Base-by-base conservation (phyloP, 2,888 invertebrate genomes). In the Conus canariensis region DNA sequence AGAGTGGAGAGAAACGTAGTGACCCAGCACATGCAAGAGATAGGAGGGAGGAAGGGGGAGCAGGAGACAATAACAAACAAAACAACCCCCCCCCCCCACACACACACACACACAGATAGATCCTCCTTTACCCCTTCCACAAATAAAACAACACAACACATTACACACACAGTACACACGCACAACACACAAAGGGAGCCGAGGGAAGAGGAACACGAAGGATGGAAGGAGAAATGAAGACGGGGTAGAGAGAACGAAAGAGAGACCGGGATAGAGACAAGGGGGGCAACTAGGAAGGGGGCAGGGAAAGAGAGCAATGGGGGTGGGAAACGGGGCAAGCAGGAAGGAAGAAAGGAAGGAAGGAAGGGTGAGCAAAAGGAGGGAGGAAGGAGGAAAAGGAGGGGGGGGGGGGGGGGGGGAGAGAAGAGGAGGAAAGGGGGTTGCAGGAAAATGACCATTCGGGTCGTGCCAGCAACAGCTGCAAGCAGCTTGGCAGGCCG, bases 401-500 rank as follows among this genome's bases (percentile, higher is more conserved):
- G 56, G 70, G 58, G 58, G n/a, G n/a, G 59, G 59, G 25, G 60
- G 59, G 58, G 14, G 77, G 59, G 30, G 56, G 77, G 59, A 25
- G 5, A 22, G 30, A 2, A 2, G 30, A 25, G 77, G 25, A 74
- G 58, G n/a, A 59, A 59, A 8, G 67, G 64, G 9, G 82, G 58
- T 82, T 19, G 67, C 64, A 56, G 45, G 82, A 64, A 70, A 89
- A 67, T 82, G 89, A 85, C 82, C 82, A 45, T 56, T 30, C 30
- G 45, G 89, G 70, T 56, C 88, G 22, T 67, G 89, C 82, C 70
- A 45, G 67, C 82, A 83, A 85, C 85, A 89, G 89, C 85, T 83
- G 90, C 87, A 85, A 87, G 56, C 90, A 85, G 89, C 82, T 83
- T 85, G 88, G 60, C 88, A 88, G 80, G 80, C 82, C 88, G 60